Evolutionary conservation across 1,140 invertebrate species (phyloP), one percentile per base, ranked within the genome.

Genomic region (Drosophila malerkotliana): DNA sequence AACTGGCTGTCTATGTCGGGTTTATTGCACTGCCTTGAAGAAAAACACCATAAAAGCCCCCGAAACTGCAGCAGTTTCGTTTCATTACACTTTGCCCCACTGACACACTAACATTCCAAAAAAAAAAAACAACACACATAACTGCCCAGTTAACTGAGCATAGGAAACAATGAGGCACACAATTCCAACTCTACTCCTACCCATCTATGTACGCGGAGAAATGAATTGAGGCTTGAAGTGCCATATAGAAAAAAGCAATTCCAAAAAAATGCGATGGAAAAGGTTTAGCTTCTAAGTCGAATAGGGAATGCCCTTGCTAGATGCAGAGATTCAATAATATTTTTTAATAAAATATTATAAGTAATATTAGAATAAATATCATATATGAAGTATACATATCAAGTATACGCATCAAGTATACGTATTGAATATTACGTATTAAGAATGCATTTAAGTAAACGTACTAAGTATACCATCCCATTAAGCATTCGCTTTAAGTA

Each of bases 51-150:
- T 80, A 60, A 72, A 75, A 54, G 28, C 18, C 47, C 49, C 49
- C 26, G 57, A 66, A 75, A 64, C 72, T 75, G 71, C 72, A 54
- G 53, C 78, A 80, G 71, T 81, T 77, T 73, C 68, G 57, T 82
- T 75, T 69, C 57, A 74, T 79, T 79, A 79, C 53, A 75, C 59
- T 71, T 59, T 78, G 74, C 57, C 64, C 79, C 79, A 78, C 69
- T 82, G 69, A 79, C 79, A 79, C 56, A 82, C 74, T 63, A 64
- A 55, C 59, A 21, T 56, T 39, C 48, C 34, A 30, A 45, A 54
- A 59, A 21, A 18, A 18, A 18, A 47, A 24, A 58, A 45, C 18
- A 39, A 61, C 41, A 47, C 51, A 61, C 45, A 37, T 44, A 21
- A 58, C 56, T 34, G 57, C 18, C 34, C 41, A 37, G 28, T 24